Percentiles rank a stretch among this genome's conserved stretches.
These are phyloP conservation scores for Otus scops DNA, from an alignment of 2,797 vertebrate species.

Conservation along the genomic window DNA sequence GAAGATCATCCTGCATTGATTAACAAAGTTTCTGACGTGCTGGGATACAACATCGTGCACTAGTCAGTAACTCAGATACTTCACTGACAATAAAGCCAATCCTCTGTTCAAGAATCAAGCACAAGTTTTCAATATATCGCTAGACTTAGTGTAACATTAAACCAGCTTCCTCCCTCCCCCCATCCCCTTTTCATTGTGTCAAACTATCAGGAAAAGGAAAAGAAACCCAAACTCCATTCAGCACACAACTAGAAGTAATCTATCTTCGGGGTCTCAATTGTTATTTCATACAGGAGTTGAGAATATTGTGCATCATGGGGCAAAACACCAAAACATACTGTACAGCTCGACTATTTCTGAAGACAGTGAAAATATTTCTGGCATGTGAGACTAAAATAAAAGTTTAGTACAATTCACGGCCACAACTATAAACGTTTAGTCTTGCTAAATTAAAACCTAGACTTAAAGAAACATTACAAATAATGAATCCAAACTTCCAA, in stretches of 20 bases:
- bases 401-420: neutral
- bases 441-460: neutral
- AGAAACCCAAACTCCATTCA: neutral
- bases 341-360: neutral
- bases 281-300: neutral
- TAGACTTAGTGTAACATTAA: neutral
- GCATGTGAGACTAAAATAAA: neutral
- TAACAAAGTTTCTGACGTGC: neutral
- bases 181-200: neutral
- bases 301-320: neutral
- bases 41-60: rapidly evolving
- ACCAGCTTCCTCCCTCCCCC: neutral
- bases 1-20: neutral
- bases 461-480: neutral
- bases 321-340: neutral
- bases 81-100: neutral
- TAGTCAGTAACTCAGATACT: neutral
- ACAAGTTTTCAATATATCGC: neutral
- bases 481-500: neutral
- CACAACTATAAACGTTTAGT: neutral
- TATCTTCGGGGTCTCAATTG: neutral
- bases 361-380: neutral
- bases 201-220: neutral
- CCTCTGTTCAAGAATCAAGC: neutral
- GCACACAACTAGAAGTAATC: neutral